phyloP scores from a whole-genome alignment of 2,888 invertebrate genomes.

The Atrina japonica region DNA sequence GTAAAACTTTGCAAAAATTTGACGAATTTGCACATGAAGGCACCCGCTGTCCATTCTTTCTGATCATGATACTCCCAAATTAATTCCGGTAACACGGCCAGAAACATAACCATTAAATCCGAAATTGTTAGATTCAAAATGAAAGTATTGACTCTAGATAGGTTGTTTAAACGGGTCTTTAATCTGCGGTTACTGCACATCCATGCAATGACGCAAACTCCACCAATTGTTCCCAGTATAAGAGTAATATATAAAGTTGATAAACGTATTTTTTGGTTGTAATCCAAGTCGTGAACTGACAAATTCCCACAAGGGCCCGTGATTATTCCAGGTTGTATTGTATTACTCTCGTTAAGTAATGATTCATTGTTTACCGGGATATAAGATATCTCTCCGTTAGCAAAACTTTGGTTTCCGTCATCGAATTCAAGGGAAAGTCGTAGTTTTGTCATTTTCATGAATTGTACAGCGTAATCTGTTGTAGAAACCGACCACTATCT shows the following conservation, averaged over 20 bases:
- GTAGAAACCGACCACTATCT: no score
- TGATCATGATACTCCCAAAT: constrained; percentile 75
- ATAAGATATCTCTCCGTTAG: no score
- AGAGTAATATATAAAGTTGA: constrained; percentile 70
- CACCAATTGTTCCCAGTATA: constrained; percentile 71
- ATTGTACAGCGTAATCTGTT: no score
- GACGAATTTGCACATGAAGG: constrained; percentile 76
- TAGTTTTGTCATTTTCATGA: no score
- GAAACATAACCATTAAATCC: constrained; percentile 77
- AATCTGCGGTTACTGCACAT: constrained; percentile 70
- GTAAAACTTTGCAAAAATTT: constrained; percentile 79
- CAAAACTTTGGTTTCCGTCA: no score
- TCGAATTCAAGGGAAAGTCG: no score
- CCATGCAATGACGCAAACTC: constrained; percentile 75
- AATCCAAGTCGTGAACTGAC: constrained; percentile 71
- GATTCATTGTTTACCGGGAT: no score
- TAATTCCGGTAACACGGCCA: constrained; percentile 76
- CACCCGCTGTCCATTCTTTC: constrained; percentile 76
- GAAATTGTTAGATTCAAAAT: constrained; percentile 79
- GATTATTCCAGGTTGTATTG: no score
- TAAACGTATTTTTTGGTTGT: constrained; percentile 66
- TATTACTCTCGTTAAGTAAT: no score
- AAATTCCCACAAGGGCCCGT: background rate
- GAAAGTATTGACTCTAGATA: constrained; percentile 76
- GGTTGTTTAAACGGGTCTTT: constrained; percentile 71